These are phyloP conservation scores for Ceriagrion tenellum DNA, from an alignment of 2,888 invertebrate genomes.

Conservation along the genomic window DNA sequence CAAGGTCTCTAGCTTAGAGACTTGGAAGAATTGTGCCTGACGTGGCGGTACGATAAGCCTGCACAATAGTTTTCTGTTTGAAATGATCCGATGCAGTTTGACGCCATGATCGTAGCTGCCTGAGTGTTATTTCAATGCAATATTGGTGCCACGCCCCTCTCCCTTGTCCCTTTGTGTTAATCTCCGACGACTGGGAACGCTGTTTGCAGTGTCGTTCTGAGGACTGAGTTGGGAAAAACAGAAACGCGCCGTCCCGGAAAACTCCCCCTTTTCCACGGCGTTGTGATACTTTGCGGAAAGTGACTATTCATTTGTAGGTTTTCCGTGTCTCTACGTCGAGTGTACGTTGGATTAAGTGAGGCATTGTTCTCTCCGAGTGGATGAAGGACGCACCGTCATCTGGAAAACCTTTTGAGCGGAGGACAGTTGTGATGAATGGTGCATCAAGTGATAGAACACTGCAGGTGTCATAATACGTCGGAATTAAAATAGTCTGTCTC, in stretches of 20 bases:
- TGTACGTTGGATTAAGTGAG: neutral
- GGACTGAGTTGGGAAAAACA: neutral
- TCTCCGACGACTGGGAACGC: too few relatives aligned
- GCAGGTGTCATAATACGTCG: neutral
- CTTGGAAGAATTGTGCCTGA: too few relatives aligned
- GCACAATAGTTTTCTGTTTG: too few relatives aligned
- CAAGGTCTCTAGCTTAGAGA: too few relatives aligned
- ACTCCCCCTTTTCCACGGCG: neutral
- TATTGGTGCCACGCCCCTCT: too few relatives aligned
- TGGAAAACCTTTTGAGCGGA: neutral
- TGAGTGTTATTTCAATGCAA: too few relatives aligned
- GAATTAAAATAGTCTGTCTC: neutral
- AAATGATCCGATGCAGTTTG: too few relatives aligned
- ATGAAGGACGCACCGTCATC: constrained; percentile 9
- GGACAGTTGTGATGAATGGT: neutral
- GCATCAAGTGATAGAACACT: neutral
- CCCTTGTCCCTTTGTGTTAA: too few relatives aligned
- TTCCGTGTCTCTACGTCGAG: neutral
- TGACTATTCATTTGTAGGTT: neutral
- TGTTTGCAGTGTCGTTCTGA: too few relatives aligned
- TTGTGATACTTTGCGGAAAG: neutral
- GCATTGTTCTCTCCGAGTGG: neutral
- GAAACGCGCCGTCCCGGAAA: neutral
- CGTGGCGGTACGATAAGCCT: too few relatives aligned
- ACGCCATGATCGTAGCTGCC: too few relatives aligned